Conservation (phyloP, 2,797 vertebrate genomes). For the Myotis daubentonii region DNA sequence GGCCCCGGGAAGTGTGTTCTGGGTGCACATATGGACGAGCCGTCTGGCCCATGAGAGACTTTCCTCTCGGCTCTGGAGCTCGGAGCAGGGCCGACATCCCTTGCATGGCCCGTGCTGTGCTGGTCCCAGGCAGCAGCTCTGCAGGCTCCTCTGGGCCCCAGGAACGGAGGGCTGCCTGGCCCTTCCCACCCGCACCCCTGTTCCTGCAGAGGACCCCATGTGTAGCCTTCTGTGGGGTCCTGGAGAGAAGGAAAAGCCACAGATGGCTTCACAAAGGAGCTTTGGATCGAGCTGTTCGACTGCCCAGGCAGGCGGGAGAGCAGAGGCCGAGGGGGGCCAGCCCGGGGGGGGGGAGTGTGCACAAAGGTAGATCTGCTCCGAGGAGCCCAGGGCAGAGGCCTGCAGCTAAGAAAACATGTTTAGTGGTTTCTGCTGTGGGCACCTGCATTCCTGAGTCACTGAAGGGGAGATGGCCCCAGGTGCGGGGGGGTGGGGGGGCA, state of each 20-base stretch:
- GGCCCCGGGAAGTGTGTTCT: rapidly evolving
- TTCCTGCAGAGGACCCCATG: not conserved
- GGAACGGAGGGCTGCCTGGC: not conserved
- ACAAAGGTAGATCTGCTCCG: not conserved
- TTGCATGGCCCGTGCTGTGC: too few species aligned
- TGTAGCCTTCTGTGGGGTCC: not conserved
- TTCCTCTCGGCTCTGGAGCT: not conserved
- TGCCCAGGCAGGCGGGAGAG: not conserved
- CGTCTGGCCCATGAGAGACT: rapidly evolving
- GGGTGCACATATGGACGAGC: not conserved
- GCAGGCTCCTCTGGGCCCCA: rapidly evolving
- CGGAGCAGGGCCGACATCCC: too few species aligned
- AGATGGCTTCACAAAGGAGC: not conserved
- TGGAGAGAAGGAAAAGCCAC: not conserved
- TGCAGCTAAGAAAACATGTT: constrained; percentile 51
- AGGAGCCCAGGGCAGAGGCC: not conserved
- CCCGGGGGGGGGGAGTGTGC: not conserved
- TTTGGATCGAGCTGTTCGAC: not conserved
- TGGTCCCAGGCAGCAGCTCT: not conserved
- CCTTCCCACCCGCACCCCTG: not conserved
- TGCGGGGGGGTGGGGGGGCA: too few species aligned
- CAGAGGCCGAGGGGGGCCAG: too few species aligned
- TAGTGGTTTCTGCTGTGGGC: not conserved
- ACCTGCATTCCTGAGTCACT: not conserved
- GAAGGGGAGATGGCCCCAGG: not conserved